Evolutionary conservation across 2,888 invertebrate genomes (phyloP).

Genomic region (Melanostoma scalare): DNA sequence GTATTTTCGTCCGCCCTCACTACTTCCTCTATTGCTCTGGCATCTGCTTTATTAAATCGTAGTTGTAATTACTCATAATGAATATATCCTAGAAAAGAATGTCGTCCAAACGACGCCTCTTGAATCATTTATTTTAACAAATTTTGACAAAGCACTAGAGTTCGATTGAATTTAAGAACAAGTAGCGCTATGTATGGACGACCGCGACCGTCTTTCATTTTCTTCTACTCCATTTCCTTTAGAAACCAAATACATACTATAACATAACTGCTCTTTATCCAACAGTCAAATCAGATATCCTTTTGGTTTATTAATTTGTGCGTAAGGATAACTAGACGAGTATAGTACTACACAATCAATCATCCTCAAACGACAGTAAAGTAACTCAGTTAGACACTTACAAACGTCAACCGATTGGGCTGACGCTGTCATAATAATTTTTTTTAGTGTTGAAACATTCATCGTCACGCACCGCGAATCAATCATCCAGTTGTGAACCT

Average conservation of each 20-base stretch:
- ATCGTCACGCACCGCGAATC: slow-evolving; percentile 24
- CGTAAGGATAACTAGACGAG: slow-evolving; percentile 7
- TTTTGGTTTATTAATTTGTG: slow-evolving; percentile 10
- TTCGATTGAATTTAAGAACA: too few species aligned
- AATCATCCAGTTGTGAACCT: slow-evolving; percentile 23
- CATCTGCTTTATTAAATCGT: too few species aligned
- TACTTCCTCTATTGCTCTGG: too few species aligned
- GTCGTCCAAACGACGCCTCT: too few species aligned
- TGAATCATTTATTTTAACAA: too few species aligned
- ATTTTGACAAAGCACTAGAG: too few species aligned
- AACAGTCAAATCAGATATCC: background rate
- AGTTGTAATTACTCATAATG: too few species aligned
- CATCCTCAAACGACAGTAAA: slow-evolving; percentile 7
- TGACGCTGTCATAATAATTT: slow-evolving; percentile 15
- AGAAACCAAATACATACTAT: background rate
- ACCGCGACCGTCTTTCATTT: too few species aligned
- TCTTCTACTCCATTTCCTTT: too few species aligned
- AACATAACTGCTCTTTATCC: slow-evolving; percentile 12
- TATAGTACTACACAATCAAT: slow-evolving; percentile 25
- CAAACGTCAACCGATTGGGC: slow-evolving; percentile 22
- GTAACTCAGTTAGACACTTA: background rate
- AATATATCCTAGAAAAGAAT: too few species aligned
- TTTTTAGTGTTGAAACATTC: slow-evolving; percentile 20
- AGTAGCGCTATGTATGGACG: too few species aligned
- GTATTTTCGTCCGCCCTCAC: too few species aligned